Evolutionary conservation across 1,140 invertebrate genomes (phyloP), one percentile per base, ranked within the genome.

Genomic region (Bactericera cockerelli): DNA sequence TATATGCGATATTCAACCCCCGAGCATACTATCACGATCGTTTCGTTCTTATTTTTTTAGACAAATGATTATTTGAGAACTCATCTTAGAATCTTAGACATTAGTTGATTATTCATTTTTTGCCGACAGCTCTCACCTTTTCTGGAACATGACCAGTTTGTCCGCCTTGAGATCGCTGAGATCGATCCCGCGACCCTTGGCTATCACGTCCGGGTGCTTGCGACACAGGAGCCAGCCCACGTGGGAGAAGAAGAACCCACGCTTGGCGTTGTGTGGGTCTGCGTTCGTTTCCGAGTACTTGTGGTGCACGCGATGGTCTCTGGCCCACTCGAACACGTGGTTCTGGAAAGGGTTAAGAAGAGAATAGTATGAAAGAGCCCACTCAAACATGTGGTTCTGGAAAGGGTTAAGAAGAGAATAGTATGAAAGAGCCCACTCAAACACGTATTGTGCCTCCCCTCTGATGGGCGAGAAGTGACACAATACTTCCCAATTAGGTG

Each of bases 201-300:
- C 76, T 56, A 81, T 81, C 1, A 93, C 87, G 58, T 91, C 85
- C 10, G 85, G 86, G 67, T 93, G 90, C 69, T 93, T 92, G 42
- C 81, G 75, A 1, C 87, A 71, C 70, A 94, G 74, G 42, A 95
- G 71, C 91, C 91, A 95, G 6, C 91, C 91, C 64, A 93, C 83
- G 67, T 95, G 91, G 0, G 89, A 82, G 70, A 93, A 95, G 75
- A 94, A 93, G 71, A 94, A 92, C 21, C 82, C 82, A 16, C 63
- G 36, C 26, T 63, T 63, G 16, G 64, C 61, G 79, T 93, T 93
- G 69, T 93, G 89, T 0, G 90, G 91, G 71, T 94, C 91, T 0
- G 89, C 91, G 67, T 93, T 82, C 0, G 89, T 92, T 67, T 94
- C 91, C 0, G 86, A 86, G 70, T 84, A 93, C 70, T 93, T 93